Conservation (phyloP, 92 coral and sea anemone genomes). For the Micromussa lordhowensis region DNA sequence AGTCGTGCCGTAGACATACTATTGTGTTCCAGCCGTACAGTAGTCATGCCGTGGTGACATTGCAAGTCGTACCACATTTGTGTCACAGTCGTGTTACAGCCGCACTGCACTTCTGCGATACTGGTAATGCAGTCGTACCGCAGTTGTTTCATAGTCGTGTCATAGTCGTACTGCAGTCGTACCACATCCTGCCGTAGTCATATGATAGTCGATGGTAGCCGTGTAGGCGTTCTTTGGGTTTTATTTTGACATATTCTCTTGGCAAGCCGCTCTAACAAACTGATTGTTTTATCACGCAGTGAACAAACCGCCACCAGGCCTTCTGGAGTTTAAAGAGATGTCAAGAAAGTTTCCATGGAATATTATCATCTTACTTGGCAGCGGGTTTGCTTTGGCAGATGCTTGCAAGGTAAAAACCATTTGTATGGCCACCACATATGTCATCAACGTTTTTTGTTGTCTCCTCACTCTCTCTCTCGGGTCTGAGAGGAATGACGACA, state of each 20-base stretch:
- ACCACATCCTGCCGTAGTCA: too few species aligned
- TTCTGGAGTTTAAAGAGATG: constrained; percentile 80
- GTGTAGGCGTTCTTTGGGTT: neutral
- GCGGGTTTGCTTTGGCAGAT: constrained; percentile 92
- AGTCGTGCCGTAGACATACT: neutral
- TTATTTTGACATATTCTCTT: neutral
- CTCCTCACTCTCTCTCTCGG: too few species aligned
- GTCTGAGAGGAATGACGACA: too few species aligned
- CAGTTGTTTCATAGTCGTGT: too few species aligned
- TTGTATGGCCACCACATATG: neutral
- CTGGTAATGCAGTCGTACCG: too few species aligned
- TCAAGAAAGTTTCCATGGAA: constrained; percentile 90
- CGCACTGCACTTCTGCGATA: too few species aligned
- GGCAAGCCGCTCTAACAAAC: neutral
- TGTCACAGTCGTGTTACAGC: too few species aligned
- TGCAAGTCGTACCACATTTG: too few species aligned
- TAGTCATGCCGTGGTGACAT: too few species aligned
- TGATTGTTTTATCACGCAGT: constrained; percentile 27
- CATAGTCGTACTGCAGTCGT: too few species aligned
- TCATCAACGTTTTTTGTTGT: too few species aligned
- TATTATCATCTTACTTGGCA: constrained; percentile 79
- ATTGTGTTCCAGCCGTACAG: neutral
- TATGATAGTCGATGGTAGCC: too few species aligned
- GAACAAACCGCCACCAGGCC: constrained; percentile 77
- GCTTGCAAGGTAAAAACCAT: constrained; percentile 83